Percentiles rank a stretch among this genome's conserved stretches.
These are phyloP conservation scores for Strix occidentalis DNA, from an alignment of 2,797 vertebrate species.

Conservation along the genomic window DNA sequence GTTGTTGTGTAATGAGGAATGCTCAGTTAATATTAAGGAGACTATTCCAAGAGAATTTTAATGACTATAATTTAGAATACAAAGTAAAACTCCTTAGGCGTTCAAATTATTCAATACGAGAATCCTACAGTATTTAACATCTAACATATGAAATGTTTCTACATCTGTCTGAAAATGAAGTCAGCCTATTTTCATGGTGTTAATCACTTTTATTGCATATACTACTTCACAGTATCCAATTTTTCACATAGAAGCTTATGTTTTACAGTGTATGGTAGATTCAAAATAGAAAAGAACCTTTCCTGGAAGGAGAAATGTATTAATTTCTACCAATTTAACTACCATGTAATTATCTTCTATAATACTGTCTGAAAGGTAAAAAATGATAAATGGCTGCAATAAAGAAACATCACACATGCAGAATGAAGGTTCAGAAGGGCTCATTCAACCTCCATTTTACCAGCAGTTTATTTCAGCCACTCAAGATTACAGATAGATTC, in stretches of 20 bases:
- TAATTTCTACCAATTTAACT: conserved; percentile 42
- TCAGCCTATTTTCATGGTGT: background rate
- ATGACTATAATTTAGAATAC: conserved; percentile 39
- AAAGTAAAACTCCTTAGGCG: background rate
- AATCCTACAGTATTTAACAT: conserved; percentile 10
- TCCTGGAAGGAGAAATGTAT: conserved; percentile 23
- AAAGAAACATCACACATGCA: background rate
- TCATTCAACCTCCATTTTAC: background rate
- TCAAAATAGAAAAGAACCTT: conserved; percentile 22
- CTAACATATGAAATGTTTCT: conserved; percentile 26
- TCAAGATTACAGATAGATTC: background rate
- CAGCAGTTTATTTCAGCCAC: background rate
- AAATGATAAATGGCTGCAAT: conserved; percentile 49
- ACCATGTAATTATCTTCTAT: conserved; percentile 32
- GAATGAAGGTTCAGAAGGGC: conserved; percentile 12
- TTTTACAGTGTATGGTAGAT: background rate
- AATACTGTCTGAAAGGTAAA: conserved; percentile 44
- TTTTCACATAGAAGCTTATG: background rate
- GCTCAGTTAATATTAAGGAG: conserved; percentile 21
- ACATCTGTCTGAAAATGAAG: conserved; percentile 13
- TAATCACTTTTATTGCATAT: conserved; percentile 37
- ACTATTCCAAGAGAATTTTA: conserved; percentile 23
- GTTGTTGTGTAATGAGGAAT: conserved; percentile 30
- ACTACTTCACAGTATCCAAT: background rate
- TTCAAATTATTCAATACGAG: conserved; percentile 20